These are phyloP conservation scores for Corydoras maculifer DNA, from an alignment of 2,113 vertebrate species.

Conservation along the genomic window DNA sequence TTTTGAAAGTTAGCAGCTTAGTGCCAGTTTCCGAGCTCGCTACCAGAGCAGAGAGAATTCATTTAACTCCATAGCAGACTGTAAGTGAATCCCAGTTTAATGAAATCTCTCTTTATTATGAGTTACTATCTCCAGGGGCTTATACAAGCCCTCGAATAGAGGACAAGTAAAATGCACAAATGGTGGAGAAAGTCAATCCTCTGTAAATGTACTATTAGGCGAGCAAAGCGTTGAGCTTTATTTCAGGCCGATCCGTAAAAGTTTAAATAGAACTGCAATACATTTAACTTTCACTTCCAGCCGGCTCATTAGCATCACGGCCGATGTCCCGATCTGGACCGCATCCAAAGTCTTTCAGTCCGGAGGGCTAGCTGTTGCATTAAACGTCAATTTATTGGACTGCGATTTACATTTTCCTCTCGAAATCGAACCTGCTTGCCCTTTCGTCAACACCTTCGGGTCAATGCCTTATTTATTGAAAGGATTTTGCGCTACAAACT, in stretches of 20 bases:
- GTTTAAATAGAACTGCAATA: constrained; percentile 7
- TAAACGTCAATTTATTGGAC: constrained; percentile 14
- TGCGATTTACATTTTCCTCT: constrained; percentile 6
- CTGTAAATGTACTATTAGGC: constrained; percentile 26
- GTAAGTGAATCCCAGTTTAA: constrained; percentile 34
- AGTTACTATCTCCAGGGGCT: constrained; percentile 19
- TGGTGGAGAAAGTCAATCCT: constrained; percentile 13
- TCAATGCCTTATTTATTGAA: not conserved
- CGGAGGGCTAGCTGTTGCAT: constrained; percentile 3
- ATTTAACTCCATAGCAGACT: constrained; percentile 31
- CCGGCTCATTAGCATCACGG: not conserved
- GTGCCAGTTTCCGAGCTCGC: constrained; percentile 19
- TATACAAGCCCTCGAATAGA: constrained; percentile 24
- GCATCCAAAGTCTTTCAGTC: constrained; percentile 12
- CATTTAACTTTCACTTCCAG: constrained; percentile 9
- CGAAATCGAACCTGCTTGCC: not conserved
- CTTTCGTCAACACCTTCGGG: not conserved
- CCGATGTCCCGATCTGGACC: constrained; percentile 2
- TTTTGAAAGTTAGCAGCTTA: constrained; percentile 15
- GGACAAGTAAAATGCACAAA: constrained; percentile 21
- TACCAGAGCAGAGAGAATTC: constrained; percentile 23
- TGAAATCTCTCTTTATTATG: constrained; percentile 35
- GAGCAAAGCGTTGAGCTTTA: constrained; percentile 8
- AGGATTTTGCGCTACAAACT: no score
- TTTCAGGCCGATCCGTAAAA: not conserved